Base-by-base conservation (phyloP, 2,113 vertebrate genomes). In the Labrus mixtus region DNA sequence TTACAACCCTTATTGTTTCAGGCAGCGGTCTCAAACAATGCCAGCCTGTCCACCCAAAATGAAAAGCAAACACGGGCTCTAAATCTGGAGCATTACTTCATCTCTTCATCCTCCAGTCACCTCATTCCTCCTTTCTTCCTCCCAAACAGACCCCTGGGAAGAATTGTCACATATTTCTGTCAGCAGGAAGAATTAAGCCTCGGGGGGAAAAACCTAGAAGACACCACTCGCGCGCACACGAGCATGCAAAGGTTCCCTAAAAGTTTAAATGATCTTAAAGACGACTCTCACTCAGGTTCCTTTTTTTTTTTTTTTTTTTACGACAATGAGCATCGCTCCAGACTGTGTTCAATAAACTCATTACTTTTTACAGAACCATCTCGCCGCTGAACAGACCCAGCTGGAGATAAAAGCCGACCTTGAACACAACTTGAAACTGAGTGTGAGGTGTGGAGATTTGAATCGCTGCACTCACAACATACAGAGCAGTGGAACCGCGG, bases 61-160 rank as follows among this genome's bases (percentile, higher is more conserved):
- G 60, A 77, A 79, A 86, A 68, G 36, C 51, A 78, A 85, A 88
- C 75, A 68, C 33, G 9, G 11, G 66, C 56, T 12, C 45, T 63
- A 60, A 37, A 50, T 82, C 79, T 59, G 48, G 55, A 60, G 51
- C 55, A n/a, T 57, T 64, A 73, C 69, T 71, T 78, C 67, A 57
- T 76, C 33, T 1, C 45, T 10, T 73, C 55, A 67, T 79, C 45
- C 55, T 58, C 71, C 55, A 58, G 36, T 64, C 61, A 19, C 36
- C 10, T 53, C 55, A 39, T 17, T 54, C 39, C 65, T 43, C 36
- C n/a, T 59, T 33, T 60, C 20, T 54, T 57, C 57, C 53, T 64
- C 37, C 64, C 59, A 10, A 53, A 12, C 25, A 61, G 36, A 78
- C 46, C 50, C 71, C 45, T 70, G 63, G 68, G 73, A 68, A 41